A percentile compares a stretch with the other conserved stretches of the same genome.
phyloP scores from a whole-genome alignment of 2,113 vertebrate species.

The Sigmodon hispidus region DNA sequence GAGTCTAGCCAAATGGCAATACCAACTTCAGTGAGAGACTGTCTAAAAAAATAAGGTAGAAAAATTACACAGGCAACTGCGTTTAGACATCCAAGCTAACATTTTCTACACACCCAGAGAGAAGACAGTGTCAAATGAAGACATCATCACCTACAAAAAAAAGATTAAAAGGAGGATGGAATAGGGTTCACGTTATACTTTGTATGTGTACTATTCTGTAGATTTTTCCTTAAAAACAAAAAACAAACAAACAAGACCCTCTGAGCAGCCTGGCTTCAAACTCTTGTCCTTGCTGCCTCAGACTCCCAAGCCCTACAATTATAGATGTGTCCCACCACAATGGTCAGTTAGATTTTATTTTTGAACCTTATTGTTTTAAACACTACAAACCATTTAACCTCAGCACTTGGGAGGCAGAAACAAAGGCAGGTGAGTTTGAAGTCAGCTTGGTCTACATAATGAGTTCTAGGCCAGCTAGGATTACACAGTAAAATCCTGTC shows the following conservation, averaged over 20 bases:
- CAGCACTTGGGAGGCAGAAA: neutral
- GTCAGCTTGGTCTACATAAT: neutral
- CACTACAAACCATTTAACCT: slow-evolving; percentile 1
- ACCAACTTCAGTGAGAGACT: neutral
- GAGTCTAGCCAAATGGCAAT: neutral
- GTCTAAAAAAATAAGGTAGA: neutral
- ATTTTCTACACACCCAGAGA: neutral
- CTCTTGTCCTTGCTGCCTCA: neutral
- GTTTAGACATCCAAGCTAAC: neutral
- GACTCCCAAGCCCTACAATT: neutral
- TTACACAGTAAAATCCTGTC: neutral
- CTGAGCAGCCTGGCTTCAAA: neutral
- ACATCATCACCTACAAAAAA: neutral
- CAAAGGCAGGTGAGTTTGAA: neutral
- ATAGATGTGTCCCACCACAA: neutral
- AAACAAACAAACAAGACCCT: neutral
- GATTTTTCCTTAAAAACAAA: neutral
- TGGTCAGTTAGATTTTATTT: neutral
- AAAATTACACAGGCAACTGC: neutral
- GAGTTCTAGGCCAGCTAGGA: neutral
- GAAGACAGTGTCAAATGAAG: neutral
- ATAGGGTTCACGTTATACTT: neutral
- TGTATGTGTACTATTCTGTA: neutral
- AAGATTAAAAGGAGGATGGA: neutral
- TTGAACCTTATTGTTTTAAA: neutral